A percentile compares a stretch with the other conserved stretches of the same genome.
Conservation (phyloP, 64 coral and sea anemone species). For the Actinia equina region DNA sequence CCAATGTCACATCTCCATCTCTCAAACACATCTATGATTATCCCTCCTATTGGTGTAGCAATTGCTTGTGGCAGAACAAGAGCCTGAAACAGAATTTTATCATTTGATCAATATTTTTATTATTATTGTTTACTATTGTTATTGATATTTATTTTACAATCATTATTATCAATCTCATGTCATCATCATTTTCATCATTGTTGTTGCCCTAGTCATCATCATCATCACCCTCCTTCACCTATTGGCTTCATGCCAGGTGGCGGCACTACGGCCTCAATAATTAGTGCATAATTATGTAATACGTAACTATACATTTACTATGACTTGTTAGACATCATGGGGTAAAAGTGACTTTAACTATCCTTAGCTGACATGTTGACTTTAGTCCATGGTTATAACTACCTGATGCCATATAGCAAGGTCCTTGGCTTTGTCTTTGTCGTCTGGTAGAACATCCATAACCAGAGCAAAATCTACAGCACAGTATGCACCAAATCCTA, state of each 20-base stretch:
- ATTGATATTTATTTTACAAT: too few relatives aligned
- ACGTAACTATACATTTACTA: too few relatives aligned
- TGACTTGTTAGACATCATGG: too few relatives aligned
- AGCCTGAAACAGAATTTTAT: slow-evolving; percentile 41
- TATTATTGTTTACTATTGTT: too few relatives aligned
- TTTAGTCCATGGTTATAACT: neutral
- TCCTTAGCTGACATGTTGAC: too few relatives aligned
- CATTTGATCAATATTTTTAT: slow-evolving; percentile 25
- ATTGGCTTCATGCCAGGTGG: too few relatives aligned
- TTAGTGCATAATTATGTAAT: too few relatives aligned
- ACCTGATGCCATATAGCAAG: slow-evolving; percentile 99
- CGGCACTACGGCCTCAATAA: too few relatives aligned
- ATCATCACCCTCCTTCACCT: too few relatives aligned
- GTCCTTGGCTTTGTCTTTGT: slow-evolving; percentile 97
- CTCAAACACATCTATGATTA: slow-evolving; percentile 97
- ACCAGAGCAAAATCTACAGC: slow-evolving; percentile 97
- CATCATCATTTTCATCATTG: too few relatives aligned
- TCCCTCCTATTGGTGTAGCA: slow-evolving; percentile 91
- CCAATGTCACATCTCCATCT: slow-evolving; percentile 92
- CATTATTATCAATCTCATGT: neutral
- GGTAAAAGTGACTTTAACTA: too few relatives aligned
- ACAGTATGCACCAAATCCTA: slow-evolving; percentile 98
- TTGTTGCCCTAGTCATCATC: neutral
- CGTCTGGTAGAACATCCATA: slow-evolving; percentile 94
- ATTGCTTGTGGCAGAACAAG: slow-evolving; percentile 97